phyloP scores from a whole-genome alignment of 2,797 vertebrate species.

The Myotis myotis region DNA sequence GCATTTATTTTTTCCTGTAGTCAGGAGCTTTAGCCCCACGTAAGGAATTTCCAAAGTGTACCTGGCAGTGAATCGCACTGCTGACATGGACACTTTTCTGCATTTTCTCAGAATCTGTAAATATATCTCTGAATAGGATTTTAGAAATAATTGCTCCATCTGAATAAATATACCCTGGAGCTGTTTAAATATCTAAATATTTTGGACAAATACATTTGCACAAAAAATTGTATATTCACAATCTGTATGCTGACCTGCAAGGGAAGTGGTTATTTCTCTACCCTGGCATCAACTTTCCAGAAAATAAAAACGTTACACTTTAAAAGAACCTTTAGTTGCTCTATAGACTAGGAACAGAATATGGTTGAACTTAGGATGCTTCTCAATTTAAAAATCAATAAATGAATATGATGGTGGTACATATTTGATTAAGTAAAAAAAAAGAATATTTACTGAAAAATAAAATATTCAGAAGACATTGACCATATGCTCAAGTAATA shows the following conservation, averaged over 20 bases:
- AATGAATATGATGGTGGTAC: neutral
- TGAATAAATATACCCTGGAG: neutral
- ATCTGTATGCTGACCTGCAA: neutral
- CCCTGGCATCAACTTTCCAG: neutral
- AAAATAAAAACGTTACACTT: neutral
- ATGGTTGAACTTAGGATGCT: neutral
- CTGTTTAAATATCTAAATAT: neutral
- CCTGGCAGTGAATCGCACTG: neutral
- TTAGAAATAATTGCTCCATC: neutral
- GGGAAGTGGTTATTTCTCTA: neutral
- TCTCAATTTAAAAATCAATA: neutral
- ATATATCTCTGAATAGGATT: neutral
- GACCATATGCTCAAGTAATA: neutral
- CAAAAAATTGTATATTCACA: neutral
- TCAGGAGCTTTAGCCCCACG: neutral
- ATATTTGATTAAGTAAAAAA: neutral
- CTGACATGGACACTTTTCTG: neutral
- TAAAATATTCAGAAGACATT: neutral
- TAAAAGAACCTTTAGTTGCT: neutral
- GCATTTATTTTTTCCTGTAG: neutral
- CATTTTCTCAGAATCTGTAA: neutral
- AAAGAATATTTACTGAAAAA: neutral
- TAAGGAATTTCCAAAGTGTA: slow-evolving; percentile 12
- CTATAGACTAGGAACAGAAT: neutral
- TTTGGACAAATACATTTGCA: neutral